Conservation (phyloP, 2,113 vertebrate species). For the Passer montanus region DNA sequence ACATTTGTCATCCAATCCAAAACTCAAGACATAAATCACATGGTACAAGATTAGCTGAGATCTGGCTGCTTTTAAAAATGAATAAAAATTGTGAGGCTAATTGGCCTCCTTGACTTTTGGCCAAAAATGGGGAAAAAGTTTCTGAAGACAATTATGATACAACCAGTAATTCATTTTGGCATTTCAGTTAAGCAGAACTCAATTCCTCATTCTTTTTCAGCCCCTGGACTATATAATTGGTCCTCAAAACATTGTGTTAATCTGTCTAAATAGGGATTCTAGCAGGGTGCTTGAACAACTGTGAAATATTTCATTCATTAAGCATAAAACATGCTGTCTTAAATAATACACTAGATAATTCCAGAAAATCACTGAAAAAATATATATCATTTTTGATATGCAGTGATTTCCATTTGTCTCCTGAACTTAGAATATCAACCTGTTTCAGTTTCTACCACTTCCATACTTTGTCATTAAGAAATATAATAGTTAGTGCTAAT, state of each 20-base stretch:
- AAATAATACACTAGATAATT: not conserved
- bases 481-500: not conserved
- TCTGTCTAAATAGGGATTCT: not conserved
- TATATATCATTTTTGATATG: not conserved
- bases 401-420: not conserved
- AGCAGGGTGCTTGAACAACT: not conserved
- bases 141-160: not conserved
- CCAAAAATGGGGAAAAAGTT: not conserved
- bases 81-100: not conserved
- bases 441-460: not conserved
- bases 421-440: not conserved
- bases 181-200: not conserved
- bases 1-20: not conserved
- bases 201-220: not conserved
- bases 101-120: not conserved
- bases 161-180: not conserved
- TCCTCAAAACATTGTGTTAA: not conserved
- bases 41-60: not conserved
- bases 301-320: not conserved
- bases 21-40: not conserved
- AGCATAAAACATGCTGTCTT: not conserved
- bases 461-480: not conserved
- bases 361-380: not conserved
- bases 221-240: not conserved
- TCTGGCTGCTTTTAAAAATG: not conserved